Evolutionary conservation across 2,797 vertebrate species (phyloP).

Genomic region (Lindbergichthys nudifrons): DNA sequence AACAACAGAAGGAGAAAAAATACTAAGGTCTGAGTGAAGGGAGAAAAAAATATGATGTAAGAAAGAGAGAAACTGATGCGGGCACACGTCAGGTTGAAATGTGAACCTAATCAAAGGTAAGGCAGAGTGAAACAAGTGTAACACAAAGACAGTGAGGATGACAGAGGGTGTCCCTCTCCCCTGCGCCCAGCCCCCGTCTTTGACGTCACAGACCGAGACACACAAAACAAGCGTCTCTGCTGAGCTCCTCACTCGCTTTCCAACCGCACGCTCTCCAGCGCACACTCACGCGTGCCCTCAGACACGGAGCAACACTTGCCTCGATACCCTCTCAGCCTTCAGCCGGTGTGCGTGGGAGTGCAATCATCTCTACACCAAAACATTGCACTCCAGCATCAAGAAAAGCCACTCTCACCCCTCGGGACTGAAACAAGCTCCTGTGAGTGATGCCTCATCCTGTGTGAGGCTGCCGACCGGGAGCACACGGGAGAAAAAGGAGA

Average conservation of each 20-base stretch:
- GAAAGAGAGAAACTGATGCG: neutral
- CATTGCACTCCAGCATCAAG: conserved; percentile 23
- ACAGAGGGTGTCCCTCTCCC: conserved; percentile 70
- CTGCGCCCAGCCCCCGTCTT: conserved; percentile 76
- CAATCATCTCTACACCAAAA: conserved; percentile 20
- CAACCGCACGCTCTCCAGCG: conserved; percentile 47
- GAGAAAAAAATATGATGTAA: neutral
- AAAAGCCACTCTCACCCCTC: conserved; percentile 20
- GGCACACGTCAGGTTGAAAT: conserved; percentile 23
- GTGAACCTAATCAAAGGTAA: conserved; percentile 31
- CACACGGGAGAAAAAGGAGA: conserved; percentile 17
- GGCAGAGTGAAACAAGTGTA: conserved; percentile 17
- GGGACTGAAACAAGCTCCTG: conserved; percentile 34
- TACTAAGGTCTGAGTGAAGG: neutral
- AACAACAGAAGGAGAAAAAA: neutral
- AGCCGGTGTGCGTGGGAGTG: neutral
- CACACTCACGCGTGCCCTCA: conserved; percentile 48
- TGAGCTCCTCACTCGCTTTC: conserved; percentile 63
- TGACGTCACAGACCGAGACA: conserved; percentile 84
- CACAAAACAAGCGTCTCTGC: conserved; percentile 85
- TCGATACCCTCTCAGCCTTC: conserved; percentile 25
- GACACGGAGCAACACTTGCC: conserved; percentile 40
- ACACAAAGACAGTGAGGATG: conserved; percentile 42
- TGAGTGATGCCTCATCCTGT: conserved; percentile 29
- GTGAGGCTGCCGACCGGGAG: conserved; percentile 37